Percentiles rank a stretch among this genome's conserved stretches.
Evolutionary conservation across 2,113 vertebrate species (phyloP).

Genomic region (Brienomyrus longianalis): DNA sequence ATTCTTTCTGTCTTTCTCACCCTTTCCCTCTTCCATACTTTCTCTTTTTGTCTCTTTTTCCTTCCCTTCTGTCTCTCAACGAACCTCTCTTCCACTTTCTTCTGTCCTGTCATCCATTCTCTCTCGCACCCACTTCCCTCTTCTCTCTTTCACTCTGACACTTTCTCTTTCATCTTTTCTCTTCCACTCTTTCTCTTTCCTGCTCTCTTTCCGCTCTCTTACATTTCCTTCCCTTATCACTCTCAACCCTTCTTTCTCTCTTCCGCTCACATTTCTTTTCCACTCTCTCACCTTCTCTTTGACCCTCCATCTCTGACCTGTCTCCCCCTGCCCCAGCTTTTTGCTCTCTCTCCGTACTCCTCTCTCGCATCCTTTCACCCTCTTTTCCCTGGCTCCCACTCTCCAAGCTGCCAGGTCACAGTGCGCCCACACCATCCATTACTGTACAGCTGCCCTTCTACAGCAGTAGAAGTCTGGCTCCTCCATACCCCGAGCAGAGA

Average conservation of each 20-base stretch:
- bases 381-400: neutral
- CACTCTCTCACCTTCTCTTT: neutral
- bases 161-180: neutral
- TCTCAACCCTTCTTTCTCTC: neutral
- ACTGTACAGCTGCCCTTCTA: neutral
- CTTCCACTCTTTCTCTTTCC: neutral
- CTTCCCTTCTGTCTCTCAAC: neutral
- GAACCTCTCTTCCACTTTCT: neutral
- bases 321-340: neutral
- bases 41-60: neutral
- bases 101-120: neutral
- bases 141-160: neutral
- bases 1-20: neutral
- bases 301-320: neutral
- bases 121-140: neutral
- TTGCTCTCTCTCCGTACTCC: too few relatives aligned
- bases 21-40: neutral
- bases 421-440: neutral
- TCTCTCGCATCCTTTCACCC: neutral
- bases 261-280: neutral
- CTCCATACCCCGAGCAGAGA: neutral
- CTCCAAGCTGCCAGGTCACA: neutral
- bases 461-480: neutral
- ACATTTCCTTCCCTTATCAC: neutral
- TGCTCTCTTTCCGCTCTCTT: neutral